A percentile compares a stretch with the other conserved stretches of the same genome.
Evolutionary conservation across 2,888 invertebrate genomes (phyloP).

Genomic region (Cotesia congregata): DNA sequence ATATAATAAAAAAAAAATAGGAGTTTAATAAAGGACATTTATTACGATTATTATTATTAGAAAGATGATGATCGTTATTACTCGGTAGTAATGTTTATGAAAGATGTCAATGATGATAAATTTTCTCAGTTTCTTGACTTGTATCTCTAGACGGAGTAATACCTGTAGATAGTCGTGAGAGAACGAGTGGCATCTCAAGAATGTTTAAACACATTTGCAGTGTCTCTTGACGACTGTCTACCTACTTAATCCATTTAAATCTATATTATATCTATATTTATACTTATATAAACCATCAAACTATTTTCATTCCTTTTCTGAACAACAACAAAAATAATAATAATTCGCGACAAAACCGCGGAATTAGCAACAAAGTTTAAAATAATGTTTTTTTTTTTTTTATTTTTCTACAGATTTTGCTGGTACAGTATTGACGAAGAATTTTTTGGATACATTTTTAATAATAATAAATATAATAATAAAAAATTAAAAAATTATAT

Average conservation of each 20-base stretch:
- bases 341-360: too few species aligned
- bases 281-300: background rate
- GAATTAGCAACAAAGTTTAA: too few species aligned
- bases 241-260: constrained; percentile 1
- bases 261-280: background rate
- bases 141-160: background rate
- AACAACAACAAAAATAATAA: too few species aligned
- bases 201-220: constrained; percentile 1
- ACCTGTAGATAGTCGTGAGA: background rate
- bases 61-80: background rate
- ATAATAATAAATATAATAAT: background rate
- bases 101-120: background rate
- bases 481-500: background rate
- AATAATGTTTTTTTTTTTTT: too few species aligned
- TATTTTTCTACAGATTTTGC: too few species aligned
- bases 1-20: too few species aligned
- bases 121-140: background rate
- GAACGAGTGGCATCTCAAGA: background rate
- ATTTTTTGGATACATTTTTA: too few species aligned
- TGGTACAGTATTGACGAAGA: too few species aligned
- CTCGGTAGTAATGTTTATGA: background rate
- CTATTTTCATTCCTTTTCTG: background rate
- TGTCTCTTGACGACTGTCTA: background rate
- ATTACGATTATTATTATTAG: too few species aligned
- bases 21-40: too few species aligned